Conservation (phyloP, 2,888 invertebrate species). For the Chaetoderma sp. region DNA sequence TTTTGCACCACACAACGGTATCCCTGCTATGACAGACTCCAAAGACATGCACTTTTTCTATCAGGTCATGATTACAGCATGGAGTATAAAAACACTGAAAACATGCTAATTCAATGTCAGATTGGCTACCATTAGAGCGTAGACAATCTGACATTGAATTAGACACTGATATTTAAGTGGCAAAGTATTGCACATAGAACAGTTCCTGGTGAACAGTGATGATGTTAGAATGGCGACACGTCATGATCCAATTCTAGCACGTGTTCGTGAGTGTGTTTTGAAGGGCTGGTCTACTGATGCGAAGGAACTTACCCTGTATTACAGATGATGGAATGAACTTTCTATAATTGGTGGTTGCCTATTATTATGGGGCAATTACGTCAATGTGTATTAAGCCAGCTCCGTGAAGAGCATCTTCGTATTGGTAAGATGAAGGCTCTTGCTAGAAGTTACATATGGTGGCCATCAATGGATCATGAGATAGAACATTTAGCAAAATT, state of each 20-base stretch:
- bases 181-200: too few relatives aligned
- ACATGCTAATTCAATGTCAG: background rate
- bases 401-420: background rate
- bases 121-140: background rate
- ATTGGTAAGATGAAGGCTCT: constrained; percentile 77
- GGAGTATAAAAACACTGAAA: background rate
- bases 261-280: too few relatives aligned
- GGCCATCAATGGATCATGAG: constrained; percentile 3
- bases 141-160: too few relatives aligned
- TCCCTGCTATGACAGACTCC: background rate
- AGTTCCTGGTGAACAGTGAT: too few relatives aligned
- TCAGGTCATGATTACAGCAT: background rate
- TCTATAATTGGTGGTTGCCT: background rate
- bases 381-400: background rate
- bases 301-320: too few relatives aligned
- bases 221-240: too few relatives aligned
- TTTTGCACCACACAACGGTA: constrained; percentile 5
- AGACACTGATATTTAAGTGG: too few relatives aligned
- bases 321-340: too few relatives aligned
- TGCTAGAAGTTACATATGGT: too few relatives aligned
- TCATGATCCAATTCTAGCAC: too few relatives aligned
- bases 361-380: background rate
- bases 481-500: background rate
- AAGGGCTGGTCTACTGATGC: too few relatives aligned
- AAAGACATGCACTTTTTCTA: background rate